Conservation (phyloP, 1,140 invertebrate genomes). For the Bacillus rossius region DNA sequence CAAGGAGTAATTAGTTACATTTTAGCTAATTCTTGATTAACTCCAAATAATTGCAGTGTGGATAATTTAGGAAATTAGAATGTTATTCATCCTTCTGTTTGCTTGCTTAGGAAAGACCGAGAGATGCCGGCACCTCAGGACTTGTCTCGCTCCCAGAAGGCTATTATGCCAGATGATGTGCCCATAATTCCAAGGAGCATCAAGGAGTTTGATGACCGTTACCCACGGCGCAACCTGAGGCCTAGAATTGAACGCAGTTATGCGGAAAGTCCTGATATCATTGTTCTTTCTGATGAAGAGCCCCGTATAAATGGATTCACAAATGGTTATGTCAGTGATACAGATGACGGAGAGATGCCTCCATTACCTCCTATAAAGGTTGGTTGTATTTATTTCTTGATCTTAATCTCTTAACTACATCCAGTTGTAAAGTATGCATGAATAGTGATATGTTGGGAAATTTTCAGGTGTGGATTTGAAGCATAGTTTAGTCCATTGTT, state of each 20-base stretch:
- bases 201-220: constrained; percentile 27
- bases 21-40: too few species aligned
- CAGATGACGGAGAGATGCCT: constrained; percentile 53
- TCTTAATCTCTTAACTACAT: too few species aligned
- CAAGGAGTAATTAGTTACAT: too few species aligned
- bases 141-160: constrained; percentile 15
- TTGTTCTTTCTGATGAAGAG: constrained; percentile 42
- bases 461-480: too few species aligned
- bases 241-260: constrained; percentile 77
- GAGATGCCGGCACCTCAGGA: constrained; percentile 17
- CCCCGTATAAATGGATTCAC: constrained; percentile 48
- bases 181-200: constrained; percentile 7
- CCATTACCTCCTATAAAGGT: constrained; percentile 55
- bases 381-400: background rate
- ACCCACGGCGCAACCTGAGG: constrained; percentile 61
- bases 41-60: too few species aligned
- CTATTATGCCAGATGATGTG: background rate
- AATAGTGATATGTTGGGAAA: too few species aligned
- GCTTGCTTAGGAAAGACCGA: constrained; percentile 27
- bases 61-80: too few species aligned
- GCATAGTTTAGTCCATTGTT: too few species aligned
- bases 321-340: constrained; percentile 42
- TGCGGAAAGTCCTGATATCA: constrained; percentile 57
- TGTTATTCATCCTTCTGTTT: too few species aligned
- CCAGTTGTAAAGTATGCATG: too few species aligned